phyloP scores from a whole-genome alignment of 1,140 invertebrate genomes.

The Zaprionus gabonicus region DNA sequence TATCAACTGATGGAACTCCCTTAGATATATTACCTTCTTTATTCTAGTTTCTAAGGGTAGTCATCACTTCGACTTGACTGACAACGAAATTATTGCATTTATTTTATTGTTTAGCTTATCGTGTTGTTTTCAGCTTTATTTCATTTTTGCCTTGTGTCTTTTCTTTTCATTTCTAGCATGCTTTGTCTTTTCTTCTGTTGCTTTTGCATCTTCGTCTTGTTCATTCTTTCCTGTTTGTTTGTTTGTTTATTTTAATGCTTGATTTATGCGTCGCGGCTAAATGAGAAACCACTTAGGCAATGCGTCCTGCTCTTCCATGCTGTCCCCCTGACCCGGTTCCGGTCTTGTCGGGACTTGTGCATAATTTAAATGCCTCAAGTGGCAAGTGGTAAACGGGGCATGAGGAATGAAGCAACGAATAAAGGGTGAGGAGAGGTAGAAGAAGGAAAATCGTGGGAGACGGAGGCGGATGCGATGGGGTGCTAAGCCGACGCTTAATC shows the following conservation, averaged over 20 bases:
- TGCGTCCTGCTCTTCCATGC: conserved; percentile 36
- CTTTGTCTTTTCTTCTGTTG: conserved; percentile 9
- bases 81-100: conserved; percentile 7
- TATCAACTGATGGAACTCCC: too few species aligned
- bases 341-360: conserved; percentile 46
- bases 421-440: background rate
- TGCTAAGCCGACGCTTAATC: conserved; percentile 48
- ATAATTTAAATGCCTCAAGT: conserved; percentile 53
- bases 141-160: background rate
- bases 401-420: background rate
- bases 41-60: background rate
- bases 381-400: background rate
- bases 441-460: background rate
- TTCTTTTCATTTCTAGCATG: background rate
- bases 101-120: conserved; percentile 11
- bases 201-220: conserved; percentile 7
- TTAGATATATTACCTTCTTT: too few species aligned
- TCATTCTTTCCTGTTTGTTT: conserved; percentile 31
- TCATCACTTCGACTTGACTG: conserved; percentile 3
- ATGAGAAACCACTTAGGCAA: conserved; percentile 69
- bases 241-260: conserved; percentile 61
- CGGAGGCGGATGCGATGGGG: background rate
- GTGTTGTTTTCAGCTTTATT: conserved; percentile 6
- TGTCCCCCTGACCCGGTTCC: conserved; percentile 42
- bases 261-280: conserved; percentile 72